Evolutionary conservation across 2,113 vertebrate genomes (phyloP), one percentile per base, ranked within the genome.

Genomic region (Carassius carassius): DNA sequence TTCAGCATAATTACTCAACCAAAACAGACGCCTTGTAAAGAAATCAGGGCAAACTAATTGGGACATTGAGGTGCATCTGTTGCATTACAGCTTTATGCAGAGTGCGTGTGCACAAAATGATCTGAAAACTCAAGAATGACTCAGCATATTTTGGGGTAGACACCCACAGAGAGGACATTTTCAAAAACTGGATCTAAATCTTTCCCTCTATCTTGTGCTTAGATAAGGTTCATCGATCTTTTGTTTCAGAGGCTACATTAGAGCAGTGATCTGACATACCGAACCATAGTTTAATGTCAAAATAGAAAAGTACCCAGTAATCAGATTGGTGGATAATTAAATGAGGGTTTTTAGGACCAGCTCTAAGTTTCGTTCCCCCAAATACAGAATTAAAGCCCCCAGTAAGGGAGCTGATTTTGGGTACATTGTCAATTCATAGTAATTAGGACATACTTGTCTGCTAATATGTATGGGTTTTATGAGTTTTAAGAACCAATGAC

Each of bases 111-210:
- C 54, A 78, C 51, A 77, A 77, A 32, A 63, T 21, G n/a, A 58
- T 41, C 44, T 67, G 44, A 9, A 51, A 72, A 8, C 5, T 44
- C 11, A 60, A 51, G 51, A 56, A 83, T 88, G 80, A 85, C 84
- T 83, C 74, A 78, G 67, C 81, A 75, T 58, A 79, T 83, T 83
- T 87, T 62, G 37, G 11, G 10, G 13, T 2, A 63, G 54, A 47
- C 17, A 35, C 29, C 16, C 13, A 56, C 8, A 77, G 49, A 9
- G 16, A 56, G 74, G 49, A 77, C 56, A 56, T 60, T 79, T 79
- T 62, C n/a, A 44, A 44, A 19, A n/a, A 63, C 77, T 79, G 32
- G 54, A 78, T 78, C 19, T 41, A 60, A 23, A n/a, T 41, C n/a
- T 56, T 32, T 10, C 16, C 11, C 21, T 21, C 21, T 5, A 47